Conservation (phyloP, 2,888 invertebrate species). For the Andrena chrysosceles region DNA sequence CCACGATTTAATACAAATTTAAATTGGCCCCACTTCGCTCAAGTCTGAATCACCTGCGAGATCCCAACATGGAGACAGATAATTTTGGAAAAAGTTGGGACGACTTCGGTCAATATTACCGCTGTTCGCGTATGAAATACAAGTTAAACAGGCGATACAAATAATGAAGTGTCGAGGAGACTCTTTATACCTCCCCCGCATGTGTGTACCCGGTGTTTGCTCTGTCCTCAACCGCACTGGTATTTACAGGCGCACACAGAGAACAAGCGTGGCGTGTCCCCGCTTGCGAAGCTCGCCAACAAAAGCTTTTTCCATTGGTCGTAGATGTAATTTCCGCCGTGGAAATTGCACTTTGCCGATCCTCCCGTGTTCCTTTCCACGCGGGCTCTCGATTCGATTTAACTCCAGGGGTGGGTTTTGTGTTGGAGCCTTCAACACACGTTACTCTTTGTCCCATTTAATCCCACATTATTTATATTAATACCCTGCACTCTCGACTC, state of each 20-base stretch:
- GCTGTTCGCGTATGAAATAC: neutral
- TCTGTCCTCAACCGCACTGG: neutral
- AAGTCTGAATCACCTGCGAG: too few species aligned
- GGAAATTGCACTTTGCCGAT: slow-evolving; percentile 69
- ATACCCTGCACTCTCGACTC: neutral
- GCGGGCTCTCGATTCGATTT: slow-evolving; percentile 57
- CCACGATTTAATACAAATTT: too few species aligned
- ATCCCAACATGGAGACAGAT: too few species aligned
- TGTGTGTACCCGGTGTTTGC: neutral
- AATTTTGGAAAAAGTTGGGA: neutral
- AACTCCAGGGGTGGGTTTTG: slow-evolving; percentile 8
- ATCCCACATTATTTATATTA: neutral
- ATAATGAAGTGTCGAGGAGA: slow-evolving; percentile 12
- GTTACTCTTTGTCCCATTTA: neutral
- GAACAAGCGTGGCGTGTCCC: slow-evolving; percentile 3
- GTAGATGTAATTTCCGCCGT: slow-evolving; percentile 72
- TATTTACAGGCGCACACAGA: neutral
- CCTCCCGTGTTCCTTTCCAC: slow-evolving; percentile 40
- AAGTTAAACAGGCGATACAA: neutral
- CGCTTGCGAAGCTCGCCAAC: slow-evolving; percentile 30
- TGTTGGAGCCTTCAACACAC: neutral
- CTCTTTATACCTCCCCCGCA: neutral
- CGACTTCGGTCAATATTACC: neutral
- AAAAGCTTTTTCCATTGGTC: slow-evolving; percentile 43
- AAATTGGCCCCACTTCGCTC: too few species aligned